Conservation (phyloP, 1,140 invertebrate species). For the Nasonia longicornis region DNA sequence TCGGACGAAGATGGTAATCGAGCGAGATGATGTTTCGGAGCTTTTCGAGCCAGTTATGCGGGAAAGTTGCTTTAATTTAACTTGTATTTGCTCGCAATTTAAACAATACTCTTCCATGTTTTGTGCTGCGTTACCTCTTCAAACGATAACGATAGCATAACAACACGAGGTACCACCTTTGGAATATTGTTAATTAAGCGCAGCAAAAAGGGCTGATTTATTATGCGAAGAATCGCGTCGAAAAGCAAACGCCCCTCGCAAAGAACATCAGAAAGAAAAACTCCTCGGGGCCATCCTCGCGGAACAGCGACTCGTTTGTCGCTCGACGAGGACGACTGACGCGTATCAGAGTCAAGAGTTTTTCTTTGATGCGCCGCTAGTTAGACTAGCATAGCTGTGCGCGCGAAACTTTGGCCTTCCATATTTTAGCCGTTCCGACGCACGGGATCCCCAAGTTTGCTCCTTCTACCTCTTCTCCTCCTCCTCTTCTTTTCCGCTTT, state of each 20-base stretch:
- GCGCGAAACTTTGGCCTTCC: neutral
- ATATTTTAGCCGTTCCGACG: neutral
- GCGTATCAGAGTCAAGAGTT: neutral
- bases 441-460: neutral
- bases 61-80: too few species aligned
- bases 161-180: too few species aligned
- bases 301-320: neutral
- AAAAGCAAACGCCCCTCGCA: neutral
- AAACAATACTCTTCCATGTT: too few species aligned
- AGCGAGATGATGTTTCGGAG: neutral
- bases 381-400: neutral
- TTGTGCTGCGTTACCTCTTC: too few species aligned
- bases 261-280: neutral
- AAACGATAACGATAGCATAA: too few species aligned
- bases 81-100: too few species aligned
- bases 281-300: neutral
- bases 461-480: neutral
- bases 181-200: too few species aligned
- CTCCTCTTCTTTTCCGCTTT: neutral
- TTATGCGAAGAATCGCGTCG: too few species aligned
- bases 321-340: too few species aligned
- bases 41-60: too few species aligned
- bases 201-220: too few species aligned
- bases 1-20: neutral
- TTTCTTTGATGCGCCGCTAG: neutral